Percentiles rank a stretch among this genome's conserved stretches.
Evolutionary conservation across 1,140 invertebrate genomes (phyloP).

Genomic region (Drosophila santomea): DNA sequence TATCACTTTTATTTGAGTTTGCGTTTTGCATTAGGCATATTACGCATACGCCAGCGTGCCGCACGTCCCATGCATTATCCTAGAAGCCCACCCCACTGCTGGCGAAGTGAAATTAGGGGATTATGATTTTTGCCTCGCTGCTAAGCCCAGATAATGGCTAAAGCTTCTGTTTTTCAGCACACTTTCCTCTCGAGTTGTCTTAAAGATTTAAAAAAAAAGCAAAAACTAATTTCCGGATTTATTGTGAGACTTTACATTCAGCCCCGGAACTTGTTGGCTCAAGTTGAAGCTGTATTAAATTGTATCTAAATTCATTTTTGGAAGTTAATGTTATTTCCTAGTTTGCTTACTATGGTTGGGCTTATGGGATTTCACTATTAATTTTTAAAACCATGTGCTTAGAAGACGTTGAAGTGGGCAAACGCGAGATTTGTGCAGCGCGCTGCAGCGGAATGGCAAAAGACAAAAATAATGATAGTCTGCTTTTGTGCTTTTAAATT

Average conservation of each 20-base stretch:
- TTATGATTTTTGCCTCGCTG: slow-evolving; percentile 67
- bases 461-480: neutral
- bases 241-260: slow-evolving; percentile 11
- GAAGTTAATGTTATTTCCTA: no score
- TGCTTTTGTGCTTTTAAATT: neutral
- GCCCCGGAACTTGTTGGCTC: slow-evolving; percentile 6
- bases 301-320: slow-evolving; percentile 2
- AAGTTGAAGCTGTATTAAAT: slow-evolving; percentile 2
- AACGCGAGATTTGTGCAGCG: neutral
- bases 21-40: slow-evolving; percentile 79
- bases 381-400: neutral
- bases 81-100: slow-evolving; percentile 12
- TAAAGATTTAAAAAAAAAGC: slow-evolving; percentile 19
- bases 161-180: slow-evolving; percentile 58
- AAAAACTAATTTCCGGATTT: slow-evolving; percentile 45
- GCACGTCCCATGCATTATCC: slow-evolving; percentile 47
- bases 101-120: slow-evolving; percentile 64
- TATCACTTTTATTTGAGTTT: slow-evolving; percentile 82
- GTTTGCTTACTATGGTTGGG: no score
- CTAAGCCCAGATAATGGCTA: slow-evolving; percentile 72
- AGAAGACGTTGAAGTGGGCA: no score
- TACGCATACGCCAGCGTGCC: slow-evolving; percentile 69
- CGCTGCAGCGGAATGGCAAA: no score
- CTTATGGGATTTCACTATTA: neutral
- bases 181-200: slow-evolving; percentile 10